Evolutionary conservation across 2,113 vertebrate species (phyloP).

Genomic region (Eidolon helvum): DNA sequence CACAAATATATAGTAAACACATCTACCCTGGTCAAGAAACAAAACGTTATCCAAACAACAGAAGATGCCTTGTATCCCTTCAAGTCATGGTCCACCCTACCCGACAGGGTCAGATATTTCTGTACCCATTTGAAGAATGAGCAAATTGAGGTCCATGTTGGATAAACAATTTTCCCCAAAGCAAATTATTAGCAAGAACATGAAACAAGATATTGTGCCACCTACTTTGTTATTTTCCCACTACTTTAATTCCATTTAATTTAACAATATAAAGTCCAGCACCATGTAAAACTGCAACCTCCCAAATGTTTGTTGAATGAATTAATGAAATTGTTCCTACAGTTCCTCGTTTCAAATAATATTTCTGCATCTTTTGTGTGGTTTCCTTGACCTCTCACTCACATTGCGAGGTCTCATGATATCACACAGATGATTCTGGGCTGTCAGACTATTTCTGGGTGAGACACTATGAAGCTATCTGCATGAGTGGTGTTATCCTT

Average conservation of each 20-base stretch:
- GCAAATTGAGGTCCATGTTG: neutral
- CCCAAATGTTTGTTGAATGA: neutral
- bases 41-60: neutral
- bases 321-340: neutral
- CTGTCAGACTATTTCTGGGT: neutral
- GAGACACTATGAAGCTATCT: neutral
- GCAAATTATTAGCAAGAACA: neutral
- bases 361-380: neutral
- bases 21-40: neutral
- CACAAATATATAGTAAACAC: neutral
- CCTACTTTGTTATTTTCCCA: neutral
- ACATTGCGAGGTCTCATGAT: neutral
- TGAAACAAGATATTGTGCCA: neutral
- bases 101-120: neutral
- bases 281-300: neutral
- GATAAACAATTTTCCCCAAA: neutral
- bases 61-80: neutral
- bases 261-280: neutral
- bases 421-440: neutral
- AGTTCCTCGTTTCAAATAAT: neutral
- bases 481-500: neutral
- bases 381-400: neutral
- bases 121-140: neutral
- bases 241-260: neutral
- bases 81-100: neutral